phyloP scores from a whole-genome alignment of 2,113 vertebrate genomes.

The Elgaria multicarinata region DNA sequence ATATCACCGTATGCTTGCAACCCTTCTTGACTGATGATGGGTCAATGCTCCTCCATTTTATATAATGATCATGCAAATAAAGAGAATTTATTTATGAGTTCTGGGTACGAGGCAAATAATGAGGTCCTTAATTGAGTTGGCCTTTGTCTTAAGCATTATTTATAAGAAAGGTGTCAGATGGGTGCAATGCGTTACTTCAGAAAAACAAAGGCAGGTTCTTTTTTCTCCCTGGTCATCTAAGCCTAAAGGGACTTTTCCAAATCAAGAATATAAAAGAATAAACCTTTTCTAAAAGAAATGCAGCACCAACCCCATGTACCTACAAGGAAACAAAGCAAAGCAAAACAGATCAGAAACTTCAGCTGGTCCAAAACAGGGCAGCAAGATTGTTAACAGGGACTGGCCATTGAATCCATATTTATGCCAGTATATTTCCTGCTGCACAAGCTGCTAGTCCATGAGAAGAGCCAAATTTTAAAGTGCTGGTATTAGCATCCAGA shows the following conservation, averaged over 20 bases:
- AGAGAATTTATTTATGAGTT: not conserved
- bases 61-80: not conserved
- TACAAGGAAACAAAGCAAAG: not conserved
- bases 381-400: too few relatives aligned
- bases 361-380: too few relatives aligned
- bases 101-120: accelerated
- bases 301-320: too few relatives aligned
- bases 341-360: too few relatives aligned
- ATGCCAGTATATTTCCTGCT: too few relatives aligned
- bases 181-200: not conserved
- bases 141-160: constrained; percentile 27
- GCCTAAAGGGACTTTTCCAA: not conserved
- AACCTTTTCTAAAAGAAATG: not conserved
- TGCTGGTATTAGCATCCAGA: too few relatives aligned
- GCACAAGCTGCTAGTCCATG: too few relatives aligned
- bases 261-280: not conserved
- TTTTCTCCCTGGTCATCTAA: not conserved
- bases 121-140: constrained; percentile 4
- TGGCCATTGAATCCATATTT: too few relatives aligned
- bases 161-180: not conserved
- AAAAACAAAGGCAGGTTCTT: not conserved
- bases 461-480: too few relatives aligned
- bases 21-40: not conserved
- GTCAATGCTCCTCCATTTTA: not conserved
- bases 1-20: not conserved